These are phyloP conservation scores for Brienomyrus brachyistius DNA, from an alignment of 2,113 vertebrate genomes.

Conservation along the genomic window DNA sequence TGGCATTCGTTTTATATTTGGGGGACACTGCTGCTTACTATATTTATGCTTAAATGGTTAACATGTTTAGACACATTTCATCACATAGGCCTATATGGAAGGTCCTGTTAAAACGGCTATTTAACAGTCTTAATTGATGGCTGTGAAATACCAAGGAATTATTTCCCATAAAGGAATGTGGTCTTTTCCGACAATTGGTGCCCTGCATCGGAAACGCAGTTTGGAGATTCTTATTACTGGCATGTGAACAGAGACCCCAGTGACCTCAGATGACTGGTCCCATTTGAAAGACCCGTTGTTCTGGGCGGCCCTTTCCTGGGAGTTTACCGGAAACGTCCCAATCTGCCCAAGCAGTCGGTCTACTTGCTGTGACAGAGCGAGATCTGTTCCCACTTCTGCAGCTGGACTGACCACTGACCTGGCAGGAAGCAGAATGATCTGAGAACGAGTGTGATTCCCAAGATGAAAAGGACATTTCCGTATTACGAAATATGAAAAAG, in stretches of 20 bases:
- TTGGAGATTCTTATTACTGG: not conserved
- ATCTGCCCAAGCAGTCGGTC: not conserved
- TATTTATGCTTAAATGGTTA: not conserved
- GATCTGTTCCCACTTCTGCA: conserved; percentile 10
- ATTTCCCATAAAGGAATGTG: not conserved
- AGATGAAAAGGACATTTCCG: conserved; percentile 1
- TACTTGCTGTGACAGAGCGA: not conserved
- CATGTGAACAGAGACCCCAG: not conserved
- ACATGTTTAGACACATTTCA: not conserved
- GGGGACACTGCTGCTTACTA: not conserved
- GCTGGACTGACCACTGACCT: not conserved
- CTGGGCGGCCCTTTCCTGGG: not conserved
- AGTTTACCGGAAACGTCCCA: not conserved
- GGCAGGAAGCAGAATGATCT: not conserved
- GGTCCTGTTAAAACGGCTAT: not conserved
- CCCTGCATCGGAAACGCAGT: not conserved
- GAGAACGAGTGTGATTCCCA: not conserved
- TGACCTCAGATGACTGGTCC: not conserved
- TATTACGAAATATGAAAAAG: not conserved
- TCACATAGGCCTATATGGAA: not conserved
- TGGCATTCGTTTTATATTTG: not conserved
- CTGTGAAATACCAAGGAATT: not conserved
- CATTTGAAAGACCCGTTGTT: conserved; percentile 17
- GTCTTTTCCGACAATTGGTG: not conserved
- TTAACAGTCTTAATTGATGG: not conserved